These are phyloP conservation scores for Phoeniculus purpureus DNA, from an alignment of 2,797 vertebrate species.

Conservation along the genomic window DNA sequence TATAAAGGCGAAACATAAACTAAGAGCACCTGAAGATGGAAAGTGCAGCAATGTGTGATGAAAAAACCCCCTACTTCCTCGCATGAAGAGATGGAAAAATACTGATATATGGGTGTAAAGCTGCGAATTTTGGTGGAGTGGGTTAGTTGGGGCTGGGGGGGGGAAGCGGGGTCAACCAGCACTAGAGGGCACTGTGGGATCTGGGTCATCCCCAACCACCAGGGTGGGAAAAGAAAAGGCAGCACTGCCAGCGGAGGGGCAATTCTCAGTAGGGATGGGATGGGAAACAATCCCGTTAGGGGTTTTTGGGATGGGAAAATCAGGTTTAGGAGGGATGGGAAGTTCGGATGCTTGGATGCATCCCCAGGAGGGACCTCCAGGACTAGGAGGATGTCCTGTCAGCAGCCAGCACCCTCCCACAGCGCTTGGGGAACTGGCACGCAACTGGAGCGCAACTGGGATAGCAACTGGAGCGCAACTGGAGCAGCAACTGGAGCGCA, in stretches of 20 bases:
- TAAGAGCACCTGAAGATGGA: conserved; percentile 52
- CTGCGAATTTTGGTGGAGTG: neutral
- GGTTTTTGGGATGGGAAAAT: no score
- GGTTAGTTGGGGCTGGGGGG: no score
- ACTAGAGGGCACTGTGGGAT: conserved; percentile 94
- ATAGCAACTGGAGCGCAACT: neutral
- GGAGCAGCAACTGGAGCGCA: neutral
- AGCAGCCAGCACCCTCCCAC: no score
- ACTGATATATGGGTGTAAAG: neutral
- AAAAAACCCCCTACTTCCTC: no score
- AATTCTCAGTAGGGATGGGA: no score
- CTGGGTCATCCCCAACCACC: conserved; percentile 69
- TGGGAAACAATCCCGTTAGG: no score
- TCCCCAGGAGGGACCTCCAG: no score
- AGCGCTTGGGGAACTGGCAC: no score
- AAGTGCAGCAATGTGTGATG: neutral
- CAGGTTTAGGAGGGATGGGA: no score
- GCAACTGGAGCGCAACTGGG: no score
- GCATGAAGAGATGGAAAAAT: neutral
- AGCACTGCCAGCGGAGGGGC: neutral
- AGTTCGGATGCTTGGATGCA: no score
- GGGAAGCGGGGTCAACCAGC: conserved; percentile 41
- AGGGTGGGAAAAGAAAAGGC: neutral
- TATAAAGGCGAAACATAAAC: conserved; percentile 67
- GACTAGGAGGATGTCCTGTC: no score